These are phyloP conservation scores for Leucosticte australis DNA, from an alignment of 2,113 vertebrate species.

Conservation along the genomic window DNA sequence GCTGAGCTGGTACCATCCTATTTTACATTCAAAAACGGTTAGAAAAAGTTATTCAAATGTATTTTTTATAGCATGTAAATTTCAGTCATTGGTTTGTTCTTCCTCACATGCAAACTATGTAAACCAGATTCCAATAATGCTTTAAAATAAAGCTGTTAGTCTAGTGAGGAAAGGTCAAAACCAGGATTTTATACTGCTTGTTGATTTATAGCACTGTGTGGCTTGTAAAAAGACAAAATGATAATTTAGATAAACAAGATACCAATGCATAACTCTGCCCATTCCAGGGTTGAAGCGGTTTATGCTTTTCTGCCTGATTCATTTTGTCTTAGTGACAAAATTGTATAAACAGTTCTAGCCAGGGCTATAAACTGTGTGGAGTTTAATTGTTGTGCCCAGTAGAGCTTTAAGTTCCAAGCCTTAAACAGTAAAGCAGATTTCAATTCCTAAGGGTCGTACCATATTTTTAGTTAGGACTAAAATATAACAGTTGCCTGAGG, in stretches of 20 bases:
- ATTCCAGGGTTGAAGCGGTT: not conserved
- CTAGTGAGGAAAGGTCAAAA: not conserved
- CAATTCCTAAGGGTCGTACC: not conserved
- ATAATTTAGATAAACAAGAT: not conserved
- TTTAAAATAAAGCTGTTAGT: not conserved
- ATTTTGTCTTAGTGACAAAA: conserved; percentile 11
- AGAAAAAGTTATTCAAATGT: not conserved
- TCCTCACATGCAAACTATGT: not conserved
- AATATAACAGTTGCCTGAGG: not conserved
- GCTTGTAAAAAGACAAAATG: not conserved
- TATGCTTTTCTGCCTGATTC: not conserved
- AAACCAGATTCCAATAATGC: not conserved
- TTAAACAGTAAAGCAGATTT: conserved; percentile 30
- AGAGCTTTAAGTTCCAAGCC: conserved; percentile 2
- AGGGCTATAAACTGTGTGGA: not conserved
- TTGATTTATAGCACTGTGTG: not conserved
- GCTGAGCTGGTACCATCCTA: not conserved
- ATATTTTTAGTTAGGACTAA: conserved; percentile 7
- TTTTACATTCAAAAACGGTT: not conserved
- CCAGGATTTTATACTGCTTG: not conserved
- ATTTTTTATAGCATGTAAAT: not conserved
- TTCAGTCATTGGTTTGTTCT: not conserved
- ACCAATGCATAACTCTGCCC: not conserved
- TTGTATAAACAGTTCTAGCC: not conserved
- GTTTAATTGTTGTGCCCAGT: not conserved